Percentiles rank a stretch among this genome's conserved stretches.
These are phyloP conservation scores for Drosophila sulfurigaster DNA, from an alignment of 1,140 invertebrate genomes.

Conservation along the genomic window DNA sequence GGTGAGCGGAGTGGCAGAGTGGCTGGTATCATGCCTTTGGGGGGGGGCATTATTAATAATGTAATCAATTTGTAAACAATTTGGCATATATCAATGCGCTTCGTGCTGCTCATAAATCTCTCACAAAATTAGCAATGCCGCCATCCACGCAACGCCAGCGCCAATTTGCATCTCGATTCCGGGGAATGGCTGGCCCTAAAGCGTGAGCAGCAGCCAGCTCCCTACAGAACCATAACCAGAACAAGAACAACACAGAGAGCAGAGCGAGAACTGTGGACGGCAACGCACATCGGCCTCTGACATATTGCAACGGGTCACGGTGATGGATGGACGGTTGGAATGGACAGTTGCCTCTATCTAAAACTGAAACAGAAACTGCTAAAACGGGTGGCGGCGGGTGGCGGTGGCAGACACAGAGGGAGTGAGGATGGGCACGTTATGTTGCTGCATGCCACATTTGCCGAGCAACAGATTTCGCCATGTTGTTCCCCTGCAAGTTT, in stretches of 20 bases:
- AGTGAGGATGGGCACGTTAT: not conserved
- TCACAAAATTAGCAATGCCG: conserved; percentile 64
- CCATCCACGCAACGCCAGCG: conserved; percentile 37
- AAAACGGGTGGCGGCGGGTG: too few relatives aligned
- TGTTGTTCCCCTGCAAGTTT: conserved; percentile 17
- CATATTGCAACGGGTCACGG: conserved; percentile 67
- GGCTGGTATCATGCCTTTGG: conserved; percentile 32
- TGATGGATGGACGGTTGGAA: conserved; percentile 74
- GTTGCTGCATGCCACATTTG: conserved; percentile 28
- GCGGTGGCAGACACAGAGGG: not conserved
- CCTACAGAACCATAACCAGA: too few relatives aligned
- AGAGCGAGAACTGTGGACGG: not conserved
- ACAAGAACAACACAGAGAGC: too few relatives aligned
- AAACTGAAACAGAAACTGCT: conserved; percentile 7
- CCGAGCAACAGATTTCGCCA: conserved; percentile 41
- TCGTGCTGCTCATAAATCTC: conserved; percentile 76
- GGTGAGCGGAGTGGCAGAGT: not conserved
- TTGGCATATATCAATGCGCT: conserved; percentile 81
- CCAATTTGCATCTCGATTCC: conserved; percentile 61
- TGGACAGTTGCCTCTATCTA: conserved; percentile 45
- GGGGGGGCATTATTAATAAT: conserved; percentile 80
- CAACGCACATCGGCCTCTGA: conserved; percentile 52
- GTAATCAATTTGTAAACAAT: conserved; percentile 83
- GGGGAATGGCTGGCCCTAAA: not conserved
- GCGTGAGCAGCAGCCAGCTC: not conserved